Evolutionary conservation across 2,113 vertebrate species (phyloP).

Genomic region (Turnix velox): DNA sequence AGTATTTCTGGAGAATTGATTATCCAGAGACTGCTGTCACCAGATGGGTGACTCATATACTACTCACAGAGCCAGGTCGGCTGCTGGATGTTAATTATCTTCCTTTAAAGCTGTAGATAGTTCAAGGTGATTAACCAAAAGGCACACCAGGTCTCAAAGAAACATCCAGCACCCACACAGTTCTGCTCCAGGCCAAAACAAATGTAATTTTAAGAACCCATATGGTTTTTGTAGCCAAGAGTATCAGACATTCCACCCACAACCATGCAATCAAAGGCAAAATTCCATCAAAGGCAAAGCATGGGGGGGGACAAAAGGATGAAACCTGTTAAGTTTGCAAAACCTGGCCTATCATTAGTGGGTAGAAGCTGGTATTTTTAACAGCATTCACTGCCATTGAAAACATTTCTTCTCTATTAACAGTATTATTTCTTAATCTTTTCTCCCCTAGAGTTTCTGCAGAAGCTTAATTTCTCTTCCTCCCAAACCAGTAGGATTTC

Average conservation of each 20-base stretch:
- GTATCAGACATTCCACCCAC: constrained; percentile 44
- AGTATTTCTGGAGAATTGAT: not conserved
- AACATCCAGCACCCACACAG: not conserved
- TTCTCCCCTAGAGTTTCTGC: not conserved
- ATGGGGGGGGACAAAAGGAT: not conserved
- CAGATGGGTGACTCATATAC: not conserved
- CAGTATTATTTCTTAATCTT: not conserved
- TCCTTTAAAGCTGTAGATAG: constrained; percentile 1
- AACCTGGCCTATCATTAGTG: not conserved
- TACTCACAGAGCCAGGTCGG: not conserved
- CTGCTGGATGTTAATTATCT: not conserved
- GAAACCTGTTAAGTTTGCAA: constrained; percentile 38
- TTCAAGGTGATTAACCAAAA: not conserved
- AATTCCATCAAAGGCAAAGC: constrained; percentile 15
- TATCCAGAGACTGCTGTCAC: not conserved
- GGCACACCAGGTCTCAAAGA: not conserved
- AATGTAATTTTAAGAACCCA: constrained; percentile 12
- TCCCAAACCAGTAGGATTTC: not conserved
- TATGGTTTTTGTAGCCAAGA: not conserved
- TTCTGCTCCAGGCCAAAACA: constrained; percentile 29
- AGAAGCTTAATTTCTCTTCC: not conserved
- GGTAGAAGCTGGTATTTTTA: constrained; percentile 1
- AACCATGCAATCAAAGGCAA: constrained; percentile 36
- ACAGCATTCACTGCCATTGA: not conserved
- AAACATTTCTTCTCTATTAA: not conserved